A percentile compares a stretch with the other conserved stretches of the same genome.
Conservation (phyloP, 2,797 vertebrate species). For the Betta splendens region DNA sequence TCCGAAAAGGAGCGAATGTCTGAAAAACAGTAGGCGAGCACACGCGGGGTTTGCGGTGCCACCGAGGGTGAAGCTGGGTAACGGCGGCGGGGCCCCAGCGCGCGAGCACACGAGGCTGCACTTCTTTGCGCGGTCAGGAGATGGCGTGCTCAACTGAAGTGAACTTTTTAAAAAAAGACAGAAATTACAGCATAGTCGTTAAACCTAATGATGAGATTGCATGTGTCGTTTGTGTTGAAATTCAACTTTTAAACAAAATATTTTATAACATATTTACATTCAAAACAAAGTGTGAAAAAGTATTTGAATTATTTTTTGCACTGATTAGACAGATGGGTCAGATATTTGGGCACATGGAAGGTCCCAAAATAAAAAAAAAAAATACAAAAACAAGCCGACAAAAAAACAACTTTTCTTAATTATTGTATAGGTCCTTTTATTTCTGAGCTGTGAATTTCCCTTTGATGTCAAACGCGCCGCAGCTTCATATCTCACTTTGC, state of each 20-base stretch:
- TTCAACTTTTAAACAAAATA: background rate
- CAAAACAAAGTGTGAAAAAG: background rate
- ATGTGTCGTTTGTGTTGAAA: slow-evolving; percentile 3
- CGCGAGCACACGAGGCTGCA: slow-evolving; percentile 18
- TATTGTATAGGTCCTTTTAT: slow-evolving; percentile 37
- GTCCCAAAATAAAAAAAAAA: background rate
- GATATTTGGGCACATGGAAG: background rate
- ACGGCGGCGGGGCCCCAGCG: slow-evolving; percentile 54
- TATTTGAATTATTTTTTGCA: slow-evolving; percentile 2
- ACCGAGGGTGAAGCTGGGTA: slow-evolving; percentile 74
- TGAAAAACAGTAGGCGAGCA: slow-evolving; percentile 73
- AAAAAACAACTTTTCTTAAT: slow-evolving; percentile 2
- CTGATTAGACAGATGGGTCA: background rate
- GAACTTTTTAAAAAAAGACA: slow-evolving; percentile 23
- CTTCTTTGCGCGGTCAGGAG: slow-evolving; percentile 73
- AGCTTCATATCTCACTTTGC: slow-evolving; percentile 20
- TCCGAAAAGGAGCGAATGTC: slow-evolving; percentile 80
- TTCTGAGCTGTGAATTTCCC: slow-evolving; percentile 36
- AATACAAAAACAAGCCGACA: background rate
- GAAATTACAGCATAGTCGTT: slow-evolving; percentile 3
- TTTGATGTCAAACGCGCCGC: slow-evolving; percentile 10
- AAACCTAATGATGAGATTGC: background rate
- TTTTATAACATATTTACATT: background rate
- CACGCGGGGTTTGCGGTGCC: slow-evolving; percentile 75
- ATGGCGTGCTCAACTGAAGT: slow-evolving; percentile 82